Percentiles rank a stretch among this genome's conserved stretches.
Conservation (phyloP, 92 coral and sea anemone genomes). For the Ricordea florida region DNA sequence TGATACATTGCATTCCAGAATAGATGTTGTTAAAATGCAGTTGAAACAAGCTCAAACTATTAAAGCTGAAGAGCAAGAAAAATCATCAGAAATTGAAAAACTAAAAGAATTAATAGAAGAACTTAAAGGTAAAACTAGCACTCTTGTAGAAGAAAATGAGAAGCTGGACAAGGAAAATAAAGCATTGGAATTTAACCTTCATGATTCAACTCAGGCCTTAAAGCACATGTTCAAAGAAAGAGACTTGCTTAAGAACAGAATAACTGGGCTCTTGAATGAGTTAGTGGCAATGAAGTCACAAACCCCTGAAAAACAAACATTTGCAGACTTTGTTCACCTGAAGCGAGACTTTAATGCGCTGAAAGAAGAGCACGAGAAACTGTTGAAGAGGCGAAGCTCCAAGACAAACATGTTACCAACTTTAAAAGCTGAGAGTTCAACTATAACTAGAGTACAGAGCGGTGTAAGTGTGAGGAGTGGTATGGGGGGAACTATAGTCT, state of each 20-base stretch:
- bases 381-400: conserved; percentile 61
- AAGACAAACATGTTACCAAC: conserved; percentile 73
- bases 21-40: conserved; percentile 63
- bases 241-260: conserved; percentile 78
- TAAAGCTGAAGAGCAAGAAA: conserved; percentile 12
- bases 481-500: conserved; percentile 11
- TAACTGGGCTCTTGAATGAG: conserved; percentile 71
- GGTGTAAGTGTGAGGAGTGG: conserved; percentile 40
- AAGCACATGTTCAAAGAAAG: conserved; percentile 80
- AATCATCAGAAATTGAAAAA: conserved; percentile 20
- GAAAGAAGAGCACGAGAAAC: conserved; percentile 71
- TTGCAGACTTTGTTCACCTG: conserved; percentile 77
- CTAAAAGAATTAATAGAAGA: conserved; percentile 38
- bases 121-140: conserved; percentile 28
- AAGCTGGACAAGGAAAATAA: conserved; percentile 46
- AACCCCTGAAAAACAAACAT: conserved; percentile 57
- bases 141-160: conserved; percentile 40
- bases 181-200: conserved; percentile 60
- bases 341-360: conserved; percentile 70
- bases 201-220: conserved; percentile 69
- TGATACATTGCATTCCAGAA: conserved; percentile 46
- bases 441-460: conserved; percentile 30
- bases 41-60: conserved; percentile 40
- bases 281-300: conserved; percentile 53
- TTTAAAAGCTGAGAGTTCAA: conserved; percentile 39